phyloP scores from a whole-genome alignment of 2,888 invertebrate species.

The Cataglyphis livida region DNA sequence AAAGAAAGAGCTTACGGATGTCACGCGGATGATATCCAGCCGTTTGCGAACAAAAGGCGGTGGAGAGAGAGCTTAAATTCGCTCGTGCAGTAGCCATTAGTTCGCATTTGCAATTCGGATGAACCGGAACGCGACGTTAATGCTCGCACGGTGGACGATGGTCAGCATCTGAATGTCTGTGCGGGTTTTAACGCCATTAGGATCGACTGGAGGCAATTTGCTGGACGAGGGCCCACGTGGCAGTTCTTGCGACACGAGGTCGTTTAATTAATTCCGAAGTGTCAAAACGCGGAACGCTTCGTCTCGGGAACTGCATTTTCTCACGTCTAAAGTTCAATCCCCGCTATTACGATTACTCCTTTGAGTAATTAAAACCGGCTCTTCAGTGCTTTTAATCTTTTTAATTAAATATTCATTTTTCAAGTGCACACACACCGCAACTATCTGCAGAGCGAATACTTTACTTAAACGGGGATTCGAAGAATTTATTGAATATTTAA shows the following conservation, averaged over 20 bases:
- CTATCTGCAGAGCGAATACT: background rate
- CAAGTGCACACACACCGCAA: background rate
- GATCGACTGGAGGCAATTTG: slow-evolving; percentile 34
- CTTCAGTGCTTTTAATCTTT: background rate
- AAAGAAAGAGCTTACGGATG: background rate
- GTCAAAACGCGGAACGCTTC: background rate
- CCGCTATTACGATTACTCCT: slow-evolving; percentile 12
- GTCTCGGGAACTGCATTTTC: background rate
- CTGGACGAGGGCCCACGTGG: background rate
- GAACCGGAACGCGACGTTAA: slow-evolving; percentile 51
- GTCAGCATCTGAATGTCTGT: slow-evolving; percentile 1
- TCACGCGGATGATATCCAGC: background rate
- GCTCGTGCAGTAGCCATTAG: slow-evolving; percentile 60
- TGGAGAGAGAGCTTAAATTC: slow-evolving; percentile 59
- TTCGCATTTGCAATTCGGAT: slow-evolving; percentile 72
- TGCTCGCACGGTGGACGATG: slow-evolving; percentile 44
- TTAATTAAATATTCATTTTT: slow-evolving; percentile 3
- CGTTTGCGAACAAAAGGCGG: slow-evolving; percentile 4
- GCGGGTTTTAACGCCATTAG: background rate
- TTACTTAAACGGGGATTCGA: background rate
- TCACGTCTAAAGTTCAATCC: background rate
- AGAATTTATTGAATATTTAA: background rate
- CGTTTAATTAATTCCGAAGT: slow-evolving; percentile 61
- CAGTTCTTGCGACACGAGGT: background rate
- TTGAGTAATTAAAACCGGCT: slow-evolving; percentile 44